Base-by-base conservation (phyloP, 2,888 invertebrate genomes). In the Omphaloscelis lunosa region DNA sequence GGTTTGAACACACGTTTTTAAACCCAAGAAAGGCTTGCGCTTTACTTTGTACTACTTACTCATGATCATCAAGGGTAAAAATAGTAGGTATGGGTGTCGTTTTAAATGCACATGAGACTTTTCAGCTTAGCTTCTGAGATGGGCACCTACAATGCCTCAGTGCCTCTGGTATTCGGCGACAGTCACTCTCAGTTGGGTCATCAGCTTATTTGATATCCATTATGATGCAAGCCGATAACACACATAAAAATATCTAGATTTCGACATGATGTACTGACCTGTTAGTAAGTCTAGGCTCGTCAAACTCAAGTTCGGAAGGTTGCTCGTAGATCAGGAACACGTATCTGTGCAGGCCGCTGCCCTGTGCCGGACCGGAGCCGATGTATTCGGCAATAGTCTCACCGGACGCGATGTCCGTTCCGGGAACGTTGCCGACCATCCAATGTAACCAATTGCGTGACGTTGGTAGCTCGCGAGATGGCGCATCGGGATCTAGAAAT, bases 261-360 rank as follows among this genome's bases (percentile, higher is more conserved):
- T 59, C 20, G 17, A 17, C 29, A 9, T 23, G 23, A 51, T 23
- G 8, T 59, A 91, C 93, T 92, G 86, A 97, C 93, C 91, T 97
- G 90, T 97, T 97, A 8, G 97, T 76, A 23, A 81, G 20, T 34
- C 51, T 59, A 23, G 65, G 76, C 12, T 80, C 76, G 1, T 80
- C 53, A 66, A 81, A 80, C 15, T 39, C n/a, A 39, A 81, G 20
- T 56, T 12, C 1, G 11, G n/a, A 48, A 34, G 81, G 75, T 63
- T 80, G 80, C 23, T 80, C 23, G 53, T 80, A 80, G 11, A 80
- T 59, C n/a, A 80, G 29, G 29, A 70, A 80, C 7, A 80, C 81
- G 27, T 80, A 80, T 65, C 80, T 63, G 39, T 80, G 80, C 41
- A 69, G 39, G 20, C 69, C 59, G 20, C 45, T 80, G 58, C 23